Percentiles rank a stretch among this genome's conserved stretches.
Conservation (phyloP, 2,113 vertebrate genomes). For the Vimba vimba region DNA sequence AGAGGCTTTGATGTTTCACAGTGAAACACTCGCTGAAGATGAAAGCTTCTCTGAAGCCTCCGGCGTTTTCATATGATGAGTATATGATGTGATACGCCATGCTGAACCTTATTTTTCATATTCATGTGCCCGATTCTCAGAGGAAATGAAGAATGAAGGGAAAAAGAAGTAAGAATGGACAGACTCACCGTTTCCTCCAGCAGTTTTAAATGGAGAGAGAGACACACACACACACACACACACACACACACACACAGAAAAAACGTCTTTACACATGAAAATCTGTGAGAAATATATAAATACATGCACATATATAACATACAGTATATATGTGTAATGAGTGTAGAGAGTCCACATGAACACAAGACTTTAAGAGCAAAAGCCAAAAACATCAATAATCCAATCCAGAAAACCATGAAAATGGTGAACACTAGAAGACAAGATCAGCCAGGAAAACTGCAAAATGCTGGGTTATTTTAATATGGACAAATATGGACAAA, state of each 20-base stretch:
- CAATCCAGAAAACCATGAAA: too few species aligned
- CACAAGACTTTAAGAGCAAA: too few species aligned
- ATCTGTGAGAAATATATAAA: background rate
- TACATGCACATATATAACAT: background rate
- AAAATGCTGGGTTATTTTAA: too few species aligned
- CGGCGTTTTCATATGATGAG: background rate
- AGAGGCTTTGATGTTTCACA: constrained; percentile 23
- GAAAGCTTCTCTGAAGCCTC: constrained; percentile 11
- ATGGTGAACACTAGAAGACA: too few species aligned
- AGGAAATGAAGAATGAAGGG: background rate
- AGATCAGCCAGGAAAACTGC: too few species aligned
- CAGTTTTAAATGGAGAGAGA: background rate
- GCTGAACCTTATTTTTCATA: background rate
- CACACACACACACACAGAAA: too few species aligned
- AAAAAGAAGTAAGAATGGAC: background rate
- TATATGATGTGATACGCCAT: background rate
- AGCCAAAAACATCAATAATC: too few species aligned
- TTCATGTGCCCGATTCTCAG: constrained; percentile 3
- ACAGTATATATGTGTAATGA: background rate
- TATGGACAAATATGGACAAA: too few species aligned
- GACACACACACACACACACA: too few species aligned
- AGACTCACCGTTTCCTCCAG: background rate
- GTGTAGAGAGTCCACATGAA: too few species aligned
- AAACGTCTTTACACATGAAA: background rate
- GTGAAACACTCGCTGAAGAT: background rate